Percentiles rank a stretch among this genome's conserved stretches.
Evolutionary conservation across 2,888 invertebrate genomes (phyloP).

Genomic region (Ischnura elegans): DNA sequence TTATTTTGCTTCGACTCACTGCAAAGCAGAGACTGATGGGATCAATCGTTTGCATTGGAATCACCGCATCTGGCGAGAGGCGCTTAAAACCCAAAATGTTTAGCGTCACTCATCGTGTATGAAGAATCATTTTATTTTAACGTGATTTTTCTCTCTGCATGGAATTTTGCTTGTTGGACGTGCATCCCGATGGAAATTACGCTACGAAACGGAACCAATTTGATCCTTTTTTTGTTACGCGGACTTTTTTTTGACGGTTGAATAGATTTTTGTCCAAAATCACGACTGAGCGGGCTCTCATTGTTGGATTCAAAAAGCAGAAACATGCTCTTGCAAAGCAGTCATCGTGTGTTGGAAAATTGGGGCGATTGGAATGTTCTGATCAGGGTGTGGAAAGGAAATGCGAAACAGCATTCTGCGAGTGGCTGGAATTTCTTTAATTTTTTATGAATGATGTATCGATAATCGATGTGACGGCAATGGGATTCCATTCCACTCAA

Average conservation of each 20-base stretch:
- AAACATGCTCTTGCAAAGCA: background rate
- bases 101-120: background rate
- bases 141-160: background rate
- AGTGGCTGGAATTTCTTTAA: background rate
- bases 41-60: background rate
- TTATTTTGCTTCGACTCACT: too few species aligned
- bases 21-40: background rate
- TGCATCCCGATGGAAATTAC: background rate
- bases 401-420: background rate
- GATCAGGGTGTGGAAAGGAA: background rate
- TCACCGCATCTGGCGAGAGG: background rate
- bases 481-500: background rate
- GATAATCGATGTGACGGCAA: too few species aligned
- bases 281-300: background rate
- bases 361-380: background rate
- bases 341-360: background rate
- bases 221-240: background rate
- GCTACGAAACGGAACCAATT: background rate
- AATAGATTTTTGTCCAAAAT: background rate
- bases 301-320: background rate
- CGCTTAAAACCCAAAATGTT: background rate
- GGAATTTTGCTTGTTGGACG: background rate
- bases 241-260: constrained; percentile 7
- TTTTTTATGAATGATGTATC: background rate
- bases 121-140: background rate